Base-by-base conservation (phyloP, 1,140 invertebrate genomes). In the Drosophila jambulina region DNA sequence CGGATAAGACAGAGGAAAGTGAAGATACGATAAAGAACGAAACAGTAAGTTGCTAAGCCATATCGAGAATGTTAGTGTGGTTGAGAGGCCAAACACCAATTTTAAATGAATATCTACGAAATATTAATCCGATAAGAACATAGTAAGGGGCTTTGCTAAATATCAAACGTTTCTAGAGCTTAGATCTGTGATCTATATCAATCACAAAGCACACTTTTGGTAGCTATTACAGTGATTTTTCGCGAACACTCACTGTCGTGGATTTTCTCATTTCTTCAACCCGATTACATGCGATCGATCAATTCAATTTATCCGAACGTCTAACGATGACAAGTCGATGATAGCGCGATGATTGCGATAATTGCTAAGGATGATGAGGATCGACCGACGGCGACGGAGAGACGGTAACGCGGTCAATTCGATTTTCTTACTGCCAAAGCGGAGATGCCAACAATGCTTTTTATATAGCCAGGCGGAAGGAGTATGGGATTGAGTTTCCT, bases 381-480 rank as follows among this genome's bases (percentile, higher is more conserved):
- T 48, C 56, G 36, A 45, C 21, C 36, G 63, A 54, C 43, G 42
- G 46, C 54, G 61, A 21, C 54, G 68, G 34, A 58, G 77, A 80
- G 58, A 70, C 80, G 78, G 63, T 82, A 58, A 91, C 81, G 78
- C 78, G 85, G 78, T 90, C 70, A 85, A 91, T 80, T 82, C 68
- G 75, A 80, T 77, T 54, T 63, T 85, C 58, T 64, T 71, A 91
- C 85, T 90, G 82, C 68, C 71, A 40, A 25, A 61, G 65, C 70
- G 51, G 63, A 77, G 68, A 46, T 61, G 75, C 71, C 75, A 86
- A 82, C 82, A 91, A 90, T 85, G 78, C 86, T 70, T 82, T 91
- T 90, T 90, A 90, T 90, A 90, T 90, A 90, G 78, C 71, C 78
- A 79, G 72, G 82, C 82, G 85, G 86, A 90, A 90, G 82, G 86